Evolutionary conservation across 1,140 invertebrate genomes (phyloP).

Genomic region (Leucophenga varia): DNA sequence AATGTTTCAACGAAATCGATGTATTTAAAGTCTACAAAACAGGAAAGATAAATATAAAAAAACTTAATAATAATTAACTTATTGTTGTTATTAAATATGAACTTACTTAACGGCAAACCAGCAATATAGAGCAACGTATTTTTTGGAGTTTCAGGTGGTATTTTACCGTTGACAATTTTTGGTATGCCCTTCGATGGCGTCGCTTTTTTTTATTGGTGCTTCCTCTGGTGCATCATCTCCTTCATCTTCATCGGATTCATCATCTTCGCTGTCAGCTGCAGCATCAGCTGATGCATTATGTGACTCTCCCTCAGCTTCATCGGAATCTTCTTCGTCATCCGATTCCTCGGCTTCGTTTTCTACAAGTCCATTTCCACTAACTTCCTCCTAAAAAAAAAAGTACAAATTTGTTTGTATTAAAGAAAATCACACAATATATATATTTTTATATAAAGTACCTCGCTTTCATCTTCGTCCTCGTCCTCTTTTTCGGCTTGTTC

Average conservation of each 20-base stretch:
- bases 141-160: conserved; percentile 21
- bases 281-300: not conserved
- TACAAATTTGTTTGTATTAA: too few species aligned
- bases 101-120: conserved; percentile 31
- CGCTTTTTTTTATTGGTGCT: conserved; percentile 10
- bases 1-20: conserved; percentile 29
- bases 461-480: too few species aligned
- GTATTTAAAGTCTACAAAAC: conserved; percentile 24
- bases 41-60: not conserved
- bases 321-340: conserved; percentile 1
- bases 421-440: too few species aligned
- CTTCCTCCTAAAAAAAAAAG: conserved; percentile 87
- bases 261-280: conserved; percentile 3
- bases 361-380: conserved; percentile 95
- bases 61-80: not conserved
- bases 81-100: too few species aligned
- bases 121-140: conserved; percentile 14
- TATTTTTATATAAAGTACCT: too few species aligned
- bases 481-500: too few species aligned
- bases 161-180: conserved; percentile 17
- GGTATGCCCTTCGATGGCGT: conserved; percentile 27
- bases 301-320: not conserved
- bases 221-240: conserved; percentile 25
- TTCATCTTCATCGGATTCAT: conserved; percentile 18
- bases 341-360: conserved; percentile 55